A percentile compares a stretch with the other conserved stretches of the same genome.
Evolutionary conservation across 2,888 invertebrate species (phyloP).

Genomic region (Taphrorychus bicolor): DNA sequence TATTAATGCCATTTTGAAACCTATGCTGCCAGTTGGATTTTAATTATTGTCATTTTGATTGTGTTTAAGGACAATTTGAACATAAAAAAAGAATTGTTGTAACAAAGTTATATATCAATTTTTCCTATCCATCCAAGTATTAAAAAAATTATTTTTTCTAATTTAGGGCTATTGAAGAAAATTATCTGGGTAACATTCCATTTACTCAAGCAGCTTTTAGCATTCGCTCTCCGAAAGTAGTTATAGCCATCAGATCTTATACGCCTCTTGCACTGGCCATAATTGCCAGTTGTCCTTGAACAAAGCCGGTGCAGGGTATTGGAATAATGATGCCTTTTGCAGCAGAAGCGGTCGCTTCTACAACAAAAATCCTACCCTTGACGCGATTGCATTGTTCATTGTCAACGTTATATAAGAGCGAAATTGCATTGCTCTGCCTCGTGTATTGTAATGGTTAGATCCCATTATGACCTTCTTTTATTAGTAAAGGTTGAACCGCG

Average conservation of each 20-base stretch:
- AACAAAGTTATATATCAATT: too few relatives aligned
- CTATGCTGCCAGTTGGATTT: too few relatives aligned
- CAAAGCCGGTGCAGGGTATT: slow-evolving; percentile 16
- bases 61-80: too few relatives aligned
- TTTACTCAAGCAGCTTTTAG: slow-evolving; percentile 2
- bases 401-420: slow-evolving; percentile 2
- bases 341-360: not conserved
- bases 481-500: not conserved
- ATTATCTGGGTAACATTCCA: too few relatives aligned
- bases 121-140: too few relatives aligned
- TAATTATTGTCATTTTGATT: too few relatives aligned
- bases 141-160: too few relatives aligned
- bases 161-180: too few relatives aligned
- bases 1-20: too few relatives aligned
- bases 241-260: slow-evolving; percentile 13
- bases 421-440: slow-evolving; percentile 8
- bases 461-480: slow-evolving; percentile 5
- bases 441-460: slow-evolving; percentile 12
- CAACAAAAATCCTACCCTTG: slow-evolving; percentile 21
- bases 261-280: slow-evolving; percentile 9
- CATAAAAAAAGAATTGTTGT: too few relatives aligned
- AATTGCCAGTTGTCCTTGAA: slow-evolving; percentile 34
- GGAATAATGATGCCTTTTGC: slow-evolving; percentile 25
- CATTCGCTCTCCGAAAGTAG: slow-evolving; percentile 20
- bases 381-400: slow-evolving; percentile 11